A percentile compares a stretch with the other conserved stretches of the same genome.
These are phyloP conservation scores for Pseudococcus longispinus DNA, from an alignment of 2,888 invertebrate species.

Conservation along the genomic window DNA sequence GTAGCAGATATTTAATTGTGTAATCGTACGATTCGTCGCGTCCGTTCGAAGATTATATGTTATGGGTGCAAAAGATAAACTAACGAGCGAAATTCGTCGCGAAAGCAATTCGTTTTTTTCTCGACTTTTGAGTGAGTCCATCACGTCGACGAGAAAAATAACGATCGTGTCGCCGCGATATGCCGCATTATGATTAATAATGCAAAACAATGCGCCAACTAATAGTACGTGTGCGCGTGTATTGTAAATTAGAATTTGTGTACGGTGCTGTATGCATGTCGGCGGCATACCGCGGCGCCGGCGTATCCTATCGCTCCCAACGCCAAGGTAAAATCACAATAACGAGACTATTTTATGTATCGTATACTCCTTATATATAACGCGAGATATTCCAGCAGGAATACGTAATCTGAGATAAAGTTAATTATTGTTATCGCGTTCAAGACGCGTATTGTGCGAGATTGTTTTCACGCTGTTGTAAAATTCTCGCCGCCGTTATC, in stretches of 20 bases:
- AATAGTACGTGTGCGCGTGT: constrained; percentile 28
- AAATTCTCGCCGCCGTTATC: neutral
- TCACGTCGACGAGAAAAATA: neutral
- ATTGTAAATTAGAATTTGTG: constrained; percentile 33
- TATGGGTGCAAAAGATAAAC: neutral
- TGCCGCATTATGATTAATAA: constrained; percentile 27
- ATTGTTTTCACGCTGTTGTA: constrained; percentile 35
- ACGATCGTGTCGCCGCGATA: neutral
- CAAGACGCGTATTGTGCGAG: constrained; percentile 3
- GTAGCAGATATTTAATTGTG: neutral
- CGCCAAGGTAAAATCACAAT: constrained; percentile 14
- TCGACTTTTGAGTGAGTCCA: neutral
- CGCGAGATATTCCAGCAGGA: constrained; percentile 16
- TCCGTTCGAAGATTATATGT: neutral
- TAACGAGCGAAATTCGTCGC: neutral
- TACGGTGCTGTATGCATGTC: neutral
- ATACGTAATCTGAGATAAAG: constrained; percentile 16
- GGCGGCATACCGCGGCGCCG: too few relatives aligned
- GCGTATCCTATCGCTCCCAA: neutral
- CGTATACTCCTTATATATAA: neutral
- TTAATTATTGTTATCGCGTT: neutral
- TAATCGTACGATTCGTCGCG: neutral
- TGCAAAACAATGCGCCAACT: constrained; percentile 4
- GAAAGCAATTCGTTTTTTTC: neutral
- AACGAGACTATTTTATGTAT: constrained; percentile 34